Evolutionary conservation across 2,888 invertebrate species (phyloP).

Genomic region (Hyles lineata): DNA sequence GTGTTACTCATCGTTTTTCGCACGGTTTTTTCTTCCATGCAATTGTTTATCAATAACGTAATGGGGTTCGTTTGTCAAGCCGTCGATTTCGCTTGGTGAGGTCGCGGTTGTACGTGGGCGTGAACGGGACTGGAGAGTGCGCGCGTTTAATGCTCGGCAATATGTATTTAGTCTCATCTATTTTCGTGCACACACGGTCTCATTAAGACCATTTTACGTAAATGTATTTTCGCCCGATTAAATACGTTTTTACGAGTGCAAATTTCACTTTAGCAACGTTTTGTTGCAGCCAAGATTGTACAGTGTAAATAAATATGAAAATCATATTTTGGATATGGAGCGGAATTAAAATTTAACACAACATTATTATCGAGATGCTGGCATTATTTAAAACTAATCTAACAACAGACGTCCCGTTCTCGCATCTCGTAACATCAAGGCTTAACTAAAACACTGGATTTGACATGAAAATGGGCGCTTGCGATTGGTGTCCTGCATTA

Average conservation of each 20-base stretch:
- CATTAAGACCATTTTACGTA: conserved; percentile 23
- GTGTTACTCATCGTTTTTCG: conserved; percentile 46
- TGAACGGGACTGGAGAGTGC: conserved; percentile 34
- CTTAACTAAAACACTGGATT: conserved; percentile 44
- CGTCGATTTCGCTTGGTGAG: conserved; percentile 34
- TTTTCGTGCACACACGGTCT: conserved; percentile 33
- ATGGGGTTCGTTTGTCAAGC: conserved; percentile 13
- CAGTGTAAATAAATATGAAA: not conserved
- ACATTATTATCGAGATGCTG: not conserved
- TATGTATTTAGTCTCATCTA: conserved; percentile 33
- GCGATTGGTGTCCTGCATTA: not conserved
- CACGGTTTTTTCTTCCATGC: conserved; percentile 36
- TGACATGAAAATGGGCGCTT: conserved; percentile 28
- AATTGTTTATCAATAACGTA: conserved; percentile 17
- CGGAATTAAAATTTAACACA: not conserved
- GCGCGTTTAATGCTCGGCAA: conserved; percentile 39
- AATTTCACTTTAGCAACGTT: not conserved
- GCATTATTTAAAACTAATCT: not conserved
- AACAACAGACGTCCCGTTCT: conserved; percentile 19
- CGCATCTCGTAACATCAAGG: conserved; percentile 30
- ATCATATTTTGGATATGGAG: not conserved
- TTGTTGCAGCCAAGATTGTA: not conserved
- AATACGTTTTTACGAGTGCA: not conserved
- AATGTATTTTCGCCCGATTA: conserved; percentile 12
- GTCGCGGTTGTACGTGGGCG: conserved; percentile 39